phyloP scores from a whole-genome alignment of 2,888 invertebrate species.

The Andrena trimmerana region DNA sequence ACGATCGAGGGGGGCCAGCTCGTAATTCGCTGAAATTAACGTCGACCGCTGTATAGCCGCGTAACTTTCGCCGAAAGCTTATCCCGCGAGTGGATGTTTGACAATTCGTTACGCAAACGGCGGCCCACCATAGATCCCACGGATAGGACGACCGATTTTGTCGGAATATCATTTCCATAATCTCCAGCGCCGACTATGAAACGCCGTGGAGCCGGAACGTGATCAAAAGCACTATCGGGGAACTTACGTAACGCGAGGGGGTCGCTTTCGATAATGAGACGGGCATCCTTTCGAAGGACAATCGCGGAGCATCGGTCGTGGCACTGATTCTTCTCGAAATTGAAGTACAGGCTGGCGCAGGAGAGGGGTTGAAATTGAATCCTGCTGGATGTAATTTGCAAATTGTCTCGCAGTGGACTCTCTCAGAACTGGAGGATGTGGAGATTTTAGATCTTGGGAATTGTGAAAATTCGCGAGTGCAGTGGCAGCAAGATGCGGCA shows the following conservation, averaged over 20 bases:
- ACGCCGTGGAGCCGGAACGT: constrained; percentile 22
- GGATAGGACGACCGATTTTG: constrained; percentile 25
- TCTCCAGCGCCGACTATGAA: constrained; percentile 26
- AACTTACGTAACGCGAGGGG: constrained; percentile 20
- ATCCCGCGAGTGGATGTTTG: constrained; percentile 22
- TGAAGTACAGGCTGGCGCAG: no score
- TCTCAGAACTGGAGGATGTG: background rate
- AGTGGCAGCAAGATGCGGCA: background rate
- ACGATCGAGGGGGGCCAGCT: no score
- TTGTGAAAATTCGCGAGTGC: background rate
- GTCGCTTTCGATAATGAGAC: constrained; percentile 16
- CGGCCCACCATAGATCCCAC: constrained; percentile 20
- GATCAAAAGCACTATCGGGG: constrained; percentile 29
- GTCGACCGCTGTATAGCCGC: constrained; percentile 3
- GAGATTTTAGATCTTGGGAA: background rate
- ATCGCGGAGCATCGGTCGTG: background rate
- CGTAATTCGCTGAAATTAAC: constrained; percentile 19
- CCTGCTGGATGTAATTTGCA: background rate
- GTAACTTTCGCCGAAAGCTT: constrained; percentile 29
- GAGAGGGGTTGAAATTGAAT: background rate
- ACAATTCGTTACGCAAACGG: constrained; percentile 49
- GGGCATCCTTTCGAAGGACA: constrained; percentile 1
- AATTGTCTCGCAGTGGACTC: background rate
- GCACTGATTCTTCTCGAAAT: background rate
- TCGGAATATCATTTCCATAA: constrained; percentile 54